Conservation (phyloP, 2,888 invertebrate genomes). For the Cryptus armator region DNA sequence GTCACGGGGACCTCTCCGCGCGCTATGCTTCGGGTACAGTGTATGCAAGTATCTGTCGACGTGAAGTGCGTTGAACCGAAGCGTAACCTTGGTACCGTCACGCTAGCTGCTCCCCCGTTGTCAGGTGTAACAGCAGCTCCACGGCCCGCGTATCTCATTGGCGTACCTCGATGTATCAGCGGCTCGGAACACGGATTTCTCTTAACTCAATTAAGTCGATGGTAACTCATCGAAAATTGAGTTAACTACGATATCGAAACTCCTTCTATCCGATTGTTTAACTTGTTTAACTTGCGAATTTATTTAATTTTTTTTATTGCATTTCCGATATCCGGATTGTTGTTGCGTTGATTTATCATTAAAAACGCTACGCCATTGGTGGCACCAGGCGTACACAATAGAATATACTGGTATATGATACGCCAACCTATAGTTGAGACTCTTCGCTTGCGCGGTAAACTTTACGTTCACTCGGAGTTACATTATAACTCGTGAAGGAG, state of each 20-base stretch:
- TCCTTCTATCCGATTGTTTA: not conserved
- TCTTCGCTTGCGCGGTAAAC: constrained; percentile 50
- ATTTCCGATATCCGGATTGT: not conserved
- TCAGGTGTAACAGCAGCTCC: constrained; percentile 79
- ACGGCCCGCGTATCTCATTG: constrained; percentile 63
- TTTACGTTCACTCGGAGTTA: constrained; percentile 44
- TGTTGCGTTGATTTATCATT: not conserved
- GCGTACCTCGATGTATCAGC: constrained; percentile 30
- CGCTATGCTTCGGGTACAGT: not conserved
- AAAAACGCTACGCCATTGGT: constrained; percentile 27
- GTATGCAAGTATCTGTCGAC: constrained; percentile 73
- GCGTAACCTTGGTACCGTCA: constrained; percentile 83
- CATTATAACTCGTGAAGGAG: constrained; percentile 43
- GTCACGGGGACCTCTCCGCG: constrained; percentile 28
- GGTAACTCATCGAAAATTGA: too few species aligned
- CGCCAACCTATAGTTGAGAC: constrained; percentile 39
- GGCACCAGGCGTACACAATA: constrained; percentile 17
- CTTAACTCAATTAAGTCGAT: not conserved
- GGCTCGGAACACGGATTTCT: not conserved
- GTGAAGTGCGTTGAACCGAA: constrained; percentile 83
- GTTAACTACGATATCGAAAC: too few species aligned
- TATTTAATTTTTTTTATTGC: not conserved
- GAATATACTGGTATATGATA: constrained; percentile 30
- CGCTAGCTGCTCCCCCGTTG: constrained; percentile 81
- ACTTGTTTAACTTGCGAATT: not conserved